These are phyloP conservation scores for Mesorhabditis belari DNA, from an alignment of 2,888 invertebrate species.

Conservation along the genomic window DNA sequence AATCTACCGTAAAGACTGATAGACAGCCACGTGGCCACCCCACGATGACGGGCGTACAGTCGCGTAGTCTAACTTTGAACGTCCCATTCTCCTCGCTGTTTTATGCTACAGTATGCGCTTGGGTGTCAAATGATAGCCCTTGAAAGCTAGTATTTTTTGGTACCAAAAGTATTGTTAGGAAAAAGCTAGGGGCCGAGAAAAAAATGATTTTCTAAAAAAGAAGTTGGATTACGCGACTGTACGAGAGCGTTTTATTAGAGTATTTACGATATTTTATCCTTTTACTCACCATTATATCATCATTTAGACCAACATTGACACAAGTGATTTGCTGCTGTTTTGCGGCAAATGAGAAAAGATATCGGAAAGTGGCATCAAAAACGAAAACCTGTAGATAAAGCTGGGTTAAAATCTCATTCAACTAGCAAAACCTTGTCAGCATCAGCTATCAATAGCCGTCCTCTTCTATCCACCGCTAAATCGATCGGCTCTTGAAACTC, in stretches of 20 bases:
- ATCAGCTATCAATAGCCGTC: constrained; percentile 78
- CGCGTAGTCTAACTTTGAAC: constrained; percentile 69
- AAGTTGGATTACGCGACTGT: too few species aligned
- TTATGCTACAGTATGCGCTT: too few species aligned
- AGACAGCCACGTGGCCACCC: too few species aligned
- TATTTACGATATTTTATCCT: constrained; percentile 65
- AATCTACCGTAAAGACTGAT: too few species aligned
- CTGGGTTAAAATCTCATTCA: not conserved
- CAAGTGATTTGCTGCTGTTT: constrained; percentile 57
- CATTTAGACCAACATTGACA: constrained; percentile 69
- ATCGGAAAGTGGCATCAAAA: constrained; percentile 67
- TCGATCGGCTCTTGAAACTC: constrained; percentile 73
- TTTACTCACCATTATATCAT: constrained; percentile 74
- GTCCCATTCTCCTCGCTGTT: constrained; percentile 57
- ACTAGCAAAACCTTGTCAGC: constrained; percentile 61
- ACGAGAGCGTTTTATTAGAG: constrained; percentile 59
- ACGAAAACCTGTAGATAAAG: constrained; percentile 66
- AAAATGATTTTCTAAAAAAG: too few species aligned
- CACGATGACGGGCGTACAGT: constrained; percentile 74
- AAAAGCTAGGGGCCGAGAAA: too few species aligned
- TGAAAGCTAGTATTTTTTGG: too few species aligned
- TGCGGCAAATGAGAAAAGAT: constrained; percentile 58
- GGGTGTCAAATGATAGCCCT: too few species aligned
- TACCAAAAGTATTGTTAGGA: too few species aligned
- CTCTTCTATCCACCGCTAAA: constrained; percentile 70